Percentiles rank a stretch among this genome's conserved stretches.
Conservation (phyloP, 2,113 vertebrate species). For the Origma solitaria region DNA sequence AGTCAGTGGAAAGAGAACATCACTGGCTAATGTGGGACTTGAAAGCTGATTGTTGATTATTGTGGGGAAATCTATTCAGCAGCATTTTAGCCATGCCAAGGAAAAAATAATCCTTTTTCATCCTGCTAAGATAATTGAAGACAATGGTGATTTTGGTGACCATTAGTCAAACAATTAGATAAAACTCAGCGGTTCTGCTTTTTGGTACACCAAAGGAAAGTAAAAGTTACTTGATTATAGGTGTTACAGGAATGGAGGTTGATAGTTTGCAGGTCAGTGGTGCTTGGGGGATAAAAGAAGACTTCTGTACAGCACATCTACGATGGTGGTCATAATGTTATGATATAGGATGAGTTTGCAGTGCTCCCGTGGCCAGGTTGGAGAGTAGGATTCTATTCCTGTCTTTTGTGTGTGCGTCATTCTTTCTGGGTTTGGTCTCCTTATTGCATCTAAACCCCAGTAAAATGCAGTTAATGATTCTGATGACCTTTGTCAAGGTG, state of each 20-base stretch:
- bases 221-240: not conserved
- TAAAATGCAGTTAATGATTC: not conserved
- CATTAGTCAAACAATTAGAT: not conserved
- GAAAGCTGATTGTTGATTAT: not conserved
- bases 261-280: not conserved
- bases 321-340: not conserved
- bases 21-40: not conserved
- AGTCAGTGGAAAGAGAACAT: not conserved
- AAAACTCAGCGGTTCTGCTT: not conserved
- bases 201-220: not conserved
- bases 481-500: not conserved
- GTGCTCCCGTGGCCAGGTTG: not conserved
- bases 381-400: not conserved
- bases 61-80: not conserved
- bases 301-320: not conserved
- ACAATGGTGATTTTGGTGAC: not conserved
- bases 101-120: not conserved
- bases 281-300: not conserved
- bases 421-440: not conserved
- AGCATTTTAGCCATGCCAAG: not conserved
- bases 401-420: accelerated
- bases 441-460: not conserved
- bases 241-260: not conserved
- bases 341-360: not conserved
- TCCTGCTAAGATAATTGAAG: not conserved